Conservation (phyloP, 2,113 vertebrate genomes). For the Cynoglossus semilaevis region DNA sequence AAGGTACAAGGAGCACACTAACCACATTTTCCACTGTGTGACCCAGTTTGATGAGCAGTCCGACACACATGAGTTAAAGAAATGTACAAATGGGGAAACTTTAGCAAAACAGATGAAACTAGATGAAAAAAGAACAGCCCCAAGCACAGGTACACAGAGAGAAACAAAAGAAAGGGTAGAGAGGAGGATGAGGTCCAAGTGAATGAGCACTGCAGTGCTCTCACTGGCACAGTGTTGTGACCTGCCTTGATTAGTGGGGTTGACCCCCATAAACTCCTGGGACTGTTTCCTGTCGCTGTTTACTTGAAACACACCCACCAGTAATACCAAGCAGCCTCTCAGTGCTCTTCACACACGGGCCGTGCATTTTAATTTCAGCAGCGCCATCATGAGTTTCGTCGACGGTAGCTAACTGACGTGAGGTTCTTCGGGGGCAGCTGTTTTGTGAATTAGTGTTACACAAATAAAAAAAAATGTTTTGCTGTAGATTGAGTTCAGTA, state of each 20-base stretch:
- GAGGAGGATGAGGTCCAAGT: conserved; percentile 6
- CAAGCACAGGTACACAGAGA: neutral
- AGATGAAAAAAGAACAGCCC: neutral
- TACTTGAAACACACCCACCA: conserved; percentile 11
- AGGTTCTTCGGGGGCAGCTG: too few relatives aligned
- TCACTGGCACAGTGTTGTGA: neutral
- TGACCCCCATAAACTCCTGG: conserved; percentile 26
- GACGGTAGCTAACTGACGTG: too few relatives aligned
- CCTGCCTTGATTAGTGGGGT: conserved; percentile 28
- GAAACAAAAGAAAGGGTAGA: neutral
- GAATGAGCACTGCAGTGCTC: conserved; percentile 24
- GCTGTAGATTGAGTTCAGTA: too few relatives aligned
- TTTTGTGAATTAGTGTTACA: too few relatives aligned
- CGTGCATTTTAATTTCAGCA: conserved; percentile 1
- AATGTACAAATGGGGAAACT: too few relatives aligned
- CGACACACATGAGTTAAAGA: too few relatives aligned
- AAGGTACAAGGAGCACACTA: too few relatives aligned
- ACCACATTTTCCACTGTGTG: too few relatives aligned
- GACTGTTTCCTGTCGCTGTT: conserved; percentile 1
- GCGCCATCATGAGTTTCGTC: neutral
- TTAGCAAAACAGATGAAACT: too few relatives aligned
- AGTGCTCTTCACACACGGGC: neutral
- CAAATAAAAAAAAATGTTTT: too few relatives aligned
- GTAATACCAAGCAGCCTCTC: conserved; percentile 21
- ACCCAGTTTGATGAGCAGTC: too few relatives aligned